A percentile compares a stretch with the other conserved stretches of the same genome.
Evolutionary conservation across 2,888 invertebrate species (phyloP).

Genomic region (Melanostoma mellinum): DNA sequence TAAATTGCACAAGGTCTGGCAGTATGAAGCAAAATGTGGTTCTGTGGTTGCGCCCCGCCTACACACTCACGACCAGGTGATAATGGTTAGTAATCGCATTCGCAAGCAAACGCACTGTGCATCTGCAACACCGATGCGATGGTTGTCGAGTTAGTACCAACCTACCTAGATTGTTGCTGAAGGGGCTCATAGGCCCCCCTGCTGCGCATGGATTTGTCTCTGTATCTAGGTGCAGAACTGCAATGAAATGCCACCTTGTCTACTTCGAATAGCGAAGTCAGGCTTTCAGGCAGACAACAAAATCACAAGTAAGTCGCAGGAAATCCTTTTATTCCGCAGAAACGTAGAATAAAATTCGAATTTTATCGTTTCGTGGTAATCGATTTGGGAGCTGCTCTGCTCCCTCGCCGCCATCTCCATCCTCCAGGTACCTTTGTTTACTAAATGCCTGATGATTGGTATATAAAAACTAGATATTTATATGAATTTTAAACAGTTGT

Average conservation of each 20-base stretch:
- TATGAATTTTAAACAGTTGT: conserved; percentile 67
- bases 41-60: conserved; percentile 53
- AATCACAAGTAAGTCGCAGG: conserved; percentile 48
- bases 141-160: conserved; percentile 21
- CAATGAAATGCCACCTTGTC: conserved; percentile 62
- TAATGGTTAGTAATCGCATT: conserved; percentile 64
- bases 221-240: conserved; percentile 16
- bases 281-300: conserved; percentile 13
- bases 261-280: conserved; percentile 23
- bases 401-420: neutral
- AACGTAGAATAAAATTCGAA: conserved; percentile 67
- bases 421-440: conserved; percentile 57
- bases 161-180: neutral
- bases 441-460: conserved; percentile 72
- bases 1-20: conserved; percentile 62
- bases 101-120: conserved; percentile 61
- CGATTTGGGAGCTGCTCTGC: conserved; percentile 58
- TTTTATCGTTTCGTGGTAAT: conserved; percentile 72
- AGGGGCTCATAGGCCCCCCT: conserved; percentile 29
- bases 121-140: conserved; percentile 16
- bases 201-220: conserved; percentile 54
- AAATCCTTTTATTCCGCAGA: conserved; percentile 64
- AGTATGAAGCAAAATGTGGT: conserved; percentile 32
- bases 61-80: conserved; percentile 53
- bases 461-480: conserved; percentile 70